phyloP scores from a whole-genome alignment of 2,888 invertebrate species.

The Pachliopta kotzebuea region DNA sequence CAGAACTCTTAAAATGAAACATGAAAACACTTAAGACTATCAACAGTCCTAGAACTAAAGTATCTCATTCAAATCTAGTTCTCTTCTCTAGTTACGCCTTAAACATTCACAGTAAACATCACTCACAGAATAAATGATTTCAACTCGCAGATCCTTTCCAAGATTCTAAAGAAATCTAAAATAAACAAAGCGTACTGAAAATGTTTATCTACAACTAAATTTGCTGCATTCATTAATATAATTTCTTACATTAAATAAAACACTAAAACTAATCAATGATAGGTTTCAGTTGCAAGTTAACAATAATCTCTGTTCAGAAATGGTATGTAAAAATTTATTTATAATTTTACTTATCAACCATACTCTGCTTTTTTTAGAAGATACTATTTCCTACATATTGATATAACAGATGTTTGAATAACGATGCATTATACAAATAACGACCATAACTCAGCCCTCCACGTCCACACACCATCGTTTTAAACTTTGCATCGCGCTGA shows the following conservation, averaged over 20 bases:
- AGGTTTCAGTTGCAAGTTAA: too few relatives aligned
- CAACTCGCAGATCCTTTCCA: background rate
- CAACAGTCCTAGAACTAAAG: background rate
- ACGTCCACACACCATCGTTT: constrained; percentile 50
- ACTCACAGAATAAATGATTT: background rate
- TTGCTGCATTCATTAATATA: background rate
- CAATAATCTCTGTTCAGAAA: too few relatives aligned
- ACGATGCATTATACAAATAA: constrained; percentile 30
- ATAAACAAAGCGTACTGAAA: background rate
- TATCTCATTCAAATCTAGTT: background rate
- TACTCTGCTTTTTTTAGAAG: too few relatives aligned
- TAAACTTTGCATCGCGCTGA: constrained; percentile 59
- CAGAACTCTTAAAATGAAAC: too few relatives aligned
- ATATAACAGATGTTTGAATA: constrained; percentile 2
- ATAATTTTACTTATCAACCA: too few relatives aligned
- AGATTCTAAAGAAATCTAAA: background rate
- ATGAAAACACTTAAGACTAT: too few relatives aligned
- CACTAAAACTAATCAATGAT: too few relatives aligned
- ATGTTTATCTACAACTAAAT: background rate
- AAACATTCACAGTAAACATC: background rate
- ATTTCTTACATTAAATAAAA: too few relatives aligned
- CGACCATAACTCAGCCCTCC: constrained; percentile 48
- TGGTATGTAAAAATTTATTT: too few relatives aligned
- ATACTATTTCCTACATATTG: background rate
- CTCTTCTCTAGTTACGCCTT: background rate